phyloP scores from a whole-genome alignment of 1,140 invertebrate species.

The Phymorhynchus buccinoides region DNA sequence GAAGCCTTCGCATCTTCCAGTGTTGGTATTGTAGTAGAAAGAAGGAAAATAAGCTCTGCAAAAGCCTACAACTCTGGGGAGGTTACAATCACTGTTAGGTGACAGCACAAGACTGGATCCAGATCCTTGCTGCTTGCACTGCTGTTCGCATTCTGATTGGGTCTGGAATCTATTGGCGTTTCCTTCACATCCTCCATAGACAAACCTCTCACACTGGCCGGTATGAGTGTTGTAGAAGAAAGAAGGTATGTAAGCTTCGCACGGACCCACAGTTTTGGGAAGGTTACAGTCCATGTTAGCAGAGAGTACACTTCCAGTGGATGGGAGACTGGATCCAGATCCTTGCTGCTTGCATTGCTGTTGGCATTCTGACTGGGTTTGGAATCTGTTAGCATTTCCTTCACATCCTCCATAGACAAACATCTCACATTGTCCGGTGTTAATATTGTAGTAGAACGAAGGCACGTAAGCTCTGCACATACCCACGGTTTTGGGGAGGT shows the following conservation, averaged over 20 bases:
- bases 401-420: constrained; percentile 81
- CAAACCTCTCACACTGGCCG: constrained; percentile 77
- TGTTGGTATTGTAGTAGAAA: constrained; percentile 76
- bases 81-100: constrained; percentile 32
- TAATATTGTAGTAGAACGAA: constrained; percentile 76
- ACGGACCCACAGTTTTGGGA: constrained; percentile 44
- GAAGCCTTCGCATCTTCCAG: constrained; percentile 77
- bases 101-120: background rate
- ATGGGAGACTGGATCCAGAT: background rate
- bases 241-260: constrained; percentile 43
- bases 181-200: constrained; percentile 80
- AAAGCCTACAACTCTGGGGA: constrained; percentile 44
- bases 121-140: background rate
- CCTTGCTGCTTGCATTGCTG: constrained; percentile 37
- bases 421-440: constrained; percentile 75
- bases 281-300: constrained; percentile 41
- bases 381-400: constrained; percentile 81
- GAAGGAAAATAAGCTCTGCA: constrained; percentile 47
- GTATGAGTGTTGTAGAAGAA: constrained; percentile 76
- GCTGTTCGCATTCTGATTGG: constrained; percentile 70
- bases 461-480: constrained; percentile 45
- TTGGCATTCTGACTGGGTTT: constrained; percentile 73
- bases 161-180: constrained; percentile 81
- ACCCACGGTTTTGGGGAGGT: constrained; percentile 45
- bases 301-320: background rate